Evolutionary conservation across 2,797 vertebrate genomes (phyloP).

Genomic region (Bovichtus variegatus): DNA sequence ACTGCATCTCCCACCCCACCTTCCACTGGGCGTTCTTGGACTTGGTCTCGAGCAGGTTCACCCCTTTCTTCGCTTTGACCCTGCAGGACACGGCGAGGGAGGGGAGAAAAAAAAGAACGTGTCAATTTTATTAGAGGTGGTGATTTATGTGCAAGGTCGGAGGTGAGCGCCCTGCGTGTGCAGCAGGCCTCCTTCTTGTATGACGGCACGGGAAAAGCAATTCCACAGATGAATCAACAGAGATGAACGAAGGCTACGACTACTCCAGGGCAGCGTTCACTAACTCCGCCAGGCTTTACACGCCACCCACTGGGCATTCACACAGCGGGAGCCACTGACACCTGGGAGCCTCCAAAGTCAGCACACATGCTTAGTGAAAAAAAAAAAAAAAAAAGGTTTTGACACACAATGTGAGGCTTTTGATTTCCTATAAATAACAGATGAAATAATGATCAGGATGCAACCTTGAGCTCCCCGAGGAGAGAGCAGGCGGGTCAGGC

Average conservation of each 20-base stretch:
- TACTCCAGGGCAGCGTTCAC: conserved; percentile 30
- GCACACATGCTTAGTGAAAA: background rate
- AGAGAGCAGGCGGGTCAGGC: conserved; percentile 14
- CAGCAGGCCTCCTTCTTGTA: conserved; percentile 38
- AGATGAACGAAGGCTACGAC: conserved; percentile 69
- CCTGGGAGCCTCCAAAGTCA: background rate
- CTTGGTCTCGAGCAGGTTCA: conserved; percentile 93
- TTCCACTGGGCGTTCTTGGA: conserved; percentile 93
- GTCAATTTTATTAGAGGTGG: conserved; percentile 60
- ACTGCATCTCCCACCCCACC: conserved; percentile 93
- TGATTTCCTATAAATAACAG: background rate
- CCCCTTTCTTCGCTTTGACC: conserved; percentile 98
- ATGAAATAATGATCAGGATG: background rate
- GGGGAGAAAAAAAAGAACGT: conserved; percentile 16
- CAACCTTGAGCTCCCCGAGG: conserved; percentile 9
- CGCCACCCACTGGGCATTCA: background rate
- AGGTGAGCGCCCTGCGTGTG: conserved; percentile 54
- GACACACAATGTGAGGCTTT: background rate
- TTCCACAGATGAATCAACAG: conserved; percentile 74
- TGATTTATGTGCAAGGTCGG: conserved; percentile 72
- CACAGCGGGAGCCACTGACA: conserved; percentile 2
- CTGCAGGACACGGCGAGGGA: conserved; percentile 76
- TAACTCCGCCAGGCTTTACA: conserved; percentile 9
- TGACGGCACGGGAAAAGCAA: conserved; percentile 72
- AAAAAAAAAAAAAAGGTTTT: too few species aligned